Evolutionary conservation across 2,797 vertebrate species (phyloP).

Genomic region (Limnodromus scolopaceus): DNA sequence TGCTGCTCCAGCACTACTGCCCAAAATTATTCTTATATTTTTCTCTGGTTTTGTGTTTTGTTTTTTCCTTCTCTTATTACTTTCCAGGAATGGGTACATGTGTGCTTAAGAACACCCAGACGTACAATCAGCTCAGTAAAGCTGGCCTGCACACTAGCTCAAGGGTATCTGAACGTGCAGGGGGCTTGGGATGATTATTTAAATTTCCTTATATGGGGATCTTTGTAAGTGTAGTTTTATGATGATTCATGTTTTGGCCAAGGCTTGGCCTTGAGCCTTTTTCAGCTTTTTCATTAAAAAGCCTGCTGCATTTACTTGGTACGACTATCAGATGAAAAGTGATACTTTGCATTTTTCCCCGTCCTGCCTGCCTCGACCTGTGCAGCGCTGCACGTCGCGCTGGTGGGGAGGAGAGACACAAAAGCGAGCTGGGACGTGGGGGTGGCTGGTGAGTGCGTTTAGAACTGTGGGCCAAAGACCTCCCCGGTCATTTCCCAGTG

Average conservation of each 20-base stretch:
- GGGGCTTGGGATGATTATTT: background rate
- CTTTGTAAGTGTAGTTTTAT: background rate
- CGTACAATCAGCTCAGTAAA: background rate
- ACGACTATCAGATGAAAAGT: background rate
- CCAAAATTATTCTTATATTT: background rate
- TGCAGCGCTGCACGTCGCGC: fast-evolving
- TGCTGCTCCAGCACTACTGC: background rate
- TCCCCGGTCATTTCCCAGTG: background rate
- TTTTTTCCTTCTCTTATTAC: background rate
- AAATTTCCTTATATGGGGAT: slow-evolving; percentile 54
- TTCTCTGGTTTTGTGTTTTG: background rate
- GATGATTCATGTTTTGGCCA: slow-evolving; percentile 43
- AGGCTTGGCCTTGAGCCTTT: background rate
- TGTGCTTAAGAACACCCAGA: background rate
- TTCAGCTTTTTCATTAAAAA: background rate
- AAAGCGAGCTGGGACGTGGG: fast-evolving
- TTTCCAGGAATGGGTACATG: background rate
- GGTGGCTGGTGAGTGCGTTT: background rate
- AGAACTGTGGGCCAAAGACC: background rate
- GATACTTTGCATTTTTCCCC: background rate
- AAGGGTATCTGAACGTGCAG: background rate
- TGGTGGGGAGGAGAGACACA: background rate
- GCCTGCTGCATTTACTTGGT: background rate
- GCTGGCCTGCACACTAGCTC: background rate
- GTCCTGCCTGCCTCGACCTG: background rate